A percentile compares a stretch with the other conserved stretches of the same genome.
phyloP scores from a whole-genome alignment of 2,113 vertebrate genomes.

The Embiotoca jacksoni region DNA sequence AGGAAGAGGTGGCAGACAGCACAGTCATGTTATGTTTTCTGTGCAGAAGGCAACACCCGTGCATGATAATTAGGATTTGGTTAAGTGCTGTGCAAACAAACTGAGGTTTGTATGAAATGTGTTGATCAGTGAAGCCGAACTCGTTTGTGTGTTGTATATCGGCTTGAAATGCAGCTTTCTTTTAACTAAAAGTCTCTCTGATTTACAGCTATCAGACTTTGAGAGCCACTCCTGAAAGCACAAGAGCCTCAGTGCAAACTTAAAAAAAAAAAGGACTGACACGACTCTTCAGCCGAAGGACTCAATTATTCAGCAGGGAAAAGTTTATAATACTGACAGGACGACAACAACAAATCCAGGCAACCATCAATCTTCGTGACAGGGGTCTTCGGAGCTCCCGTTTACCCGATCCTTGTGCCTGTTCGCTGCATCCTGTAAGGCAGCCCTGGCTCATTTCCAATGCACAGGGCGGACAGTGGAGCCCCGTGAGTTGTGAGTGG shows the following conservation, averaged over 20 bases:
- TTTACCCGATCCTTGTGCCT: constrained; percentile 56
- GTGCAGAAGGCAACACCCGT: not conserved
- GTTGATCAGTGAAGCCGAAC: not conserved
- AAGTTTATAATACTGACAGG: constrained; percentile 64
- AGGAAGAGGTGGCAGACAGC: not conserved
- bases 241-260: constrained; percentile 20
- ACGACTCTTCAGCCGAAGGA: constrained; percentile 47
- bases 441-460: constrained; percentile 61
- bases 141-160: constrained; percentile 5
- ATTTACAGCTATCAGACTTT: constrained; percentile 37
- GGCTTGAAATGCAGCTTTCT: constrained; percentile 18
- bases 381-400: constrained; percentile 31
- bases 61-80: not conserved
- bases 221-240: constrained; percentile 38
- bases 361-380: constrained; percentile 71
- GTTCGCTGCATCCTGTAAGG: constrained; percentile 47
- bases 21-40: not conserved
- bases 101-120: not conserved
- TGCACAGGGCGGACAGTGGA: constrained; percentile 45
- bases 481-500: constrained; percentile 24
- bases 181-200: not conserved
- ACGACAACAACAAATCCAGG: constrained; percentile 51
- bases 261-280: constrained; percentile 47
- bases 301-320: constrained; percentile 63
- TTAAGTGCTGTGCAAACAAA: too few relatives aligned